A percentile compares a stretch with the other conserved stretches of the same genome.
Conservation (phyloP, 2,113 vertebrate species). For the Chelonoidis abingdonii region DNA sequence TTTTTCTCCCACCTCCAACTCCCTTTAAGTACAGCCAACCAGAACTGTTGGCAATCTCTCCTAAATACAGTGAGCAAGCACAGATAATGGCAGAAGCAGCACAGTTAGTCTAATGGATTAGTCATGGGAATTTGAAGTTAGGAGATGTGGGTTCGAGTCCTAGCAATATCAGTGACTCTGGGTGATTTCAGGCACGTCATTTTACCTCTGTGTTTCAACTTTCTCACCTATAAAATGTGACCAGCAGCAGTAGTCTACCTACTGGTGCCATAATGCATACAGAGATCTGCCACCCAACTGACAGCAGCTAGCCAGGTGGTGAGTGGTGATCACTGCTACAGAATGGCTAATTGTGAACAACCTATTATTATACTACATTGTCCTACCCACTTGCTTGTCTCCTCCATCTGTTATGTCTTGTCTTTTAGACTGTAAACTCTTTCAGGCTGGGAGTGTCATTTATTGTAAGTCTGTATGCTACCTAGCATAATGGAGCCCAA, state of each 20-base stretch:
- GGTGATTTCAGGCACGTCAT: neutral
- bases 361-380: neutral
- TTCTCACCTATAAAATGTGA: neutral
- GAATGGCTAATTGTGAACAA: fast-evolving
- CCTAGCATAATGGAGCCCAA: neutral
- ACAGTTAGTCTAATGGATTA: neutral
- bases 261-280: neutral
- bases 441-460: fast-evolving
- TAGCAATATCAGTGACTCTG: neutral
- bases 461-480: neutral
- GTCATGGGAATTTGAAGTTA: neutral
- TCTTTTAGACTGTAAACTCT: neutral
- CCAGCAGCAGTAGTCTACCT: neutral
- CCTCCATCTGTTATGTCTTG: neutral
- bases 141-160: neutral
- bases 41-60: neutral
- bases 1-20: neutral
- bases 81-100: neutral
- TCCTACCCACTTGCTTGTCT: neutral
- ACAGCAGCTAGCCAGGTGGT: neutral
- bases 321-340: neutral
- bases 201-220: neutral
- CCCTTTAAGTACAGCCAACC: neutral
- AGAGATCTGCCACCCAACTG: neutral
- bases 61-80: neutral